Evolutionary conservation across 2,888 invertebrate genomes (phyloP), one percentile per base, ranked within the genome.

Genomic region (Ceraclea dissimilis): DNA sequence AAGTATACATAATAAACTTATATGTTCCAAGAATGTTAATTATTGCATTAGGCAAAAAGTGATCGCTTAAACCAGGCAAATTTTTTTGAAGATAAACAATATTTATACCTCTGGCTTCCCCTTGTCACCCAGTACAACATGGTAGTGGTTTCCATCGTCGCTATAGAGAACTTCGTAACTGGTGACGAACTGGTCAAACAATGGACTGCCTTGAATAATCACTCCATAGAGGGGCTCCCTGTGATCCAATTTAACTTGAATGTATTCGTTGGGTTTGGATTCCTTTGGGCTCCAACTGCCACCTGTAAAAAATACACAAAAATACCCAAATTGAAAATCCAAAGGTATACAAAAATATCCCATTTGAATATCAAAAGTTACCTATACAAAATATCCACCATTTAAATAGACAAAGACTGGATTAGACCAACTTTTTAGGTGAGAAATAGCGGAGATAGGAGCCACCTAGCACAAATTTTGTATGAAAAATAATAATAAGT

Each of bases 141-240:
- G 80, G 68, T 81, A 88, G 2, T 73, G 69, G 21, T 70, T 67
- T 0, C 83, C 85, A 66, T 89, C 84, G 11, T 79, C 79, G 19
- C 89, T 87, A 65, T 87, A 86, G 62, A 85, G 64, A 20, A 90
- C 75, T 65, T 83, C 80, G 66, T 87, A 93, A 64, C 88, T 85
- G 17, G 88, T 90, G 43, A 93, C 88, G 69, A 83, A 90, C 66
- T 87, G 82, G 62, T 86, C 79, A 58, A 80, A 80, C 2, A 79
- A 65, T 0, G 84, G 82, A 67, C 82, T 85, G 18, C 92, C 92
- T 65, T 85, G 85, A 62, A 90, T 69, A 10, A 82, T 71, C 1
- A 91, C 75, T 0, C 90, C 93, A 66, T 88, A 90, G 17, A 93
- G 69, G 0, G 87, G 84, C 65, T 84, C 82, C 2, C 79, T 74